Evolutionary conservation across 2,113 vertebrate genomes (phyloP).

Genomic region (Zapus hudsonius): DNA sequence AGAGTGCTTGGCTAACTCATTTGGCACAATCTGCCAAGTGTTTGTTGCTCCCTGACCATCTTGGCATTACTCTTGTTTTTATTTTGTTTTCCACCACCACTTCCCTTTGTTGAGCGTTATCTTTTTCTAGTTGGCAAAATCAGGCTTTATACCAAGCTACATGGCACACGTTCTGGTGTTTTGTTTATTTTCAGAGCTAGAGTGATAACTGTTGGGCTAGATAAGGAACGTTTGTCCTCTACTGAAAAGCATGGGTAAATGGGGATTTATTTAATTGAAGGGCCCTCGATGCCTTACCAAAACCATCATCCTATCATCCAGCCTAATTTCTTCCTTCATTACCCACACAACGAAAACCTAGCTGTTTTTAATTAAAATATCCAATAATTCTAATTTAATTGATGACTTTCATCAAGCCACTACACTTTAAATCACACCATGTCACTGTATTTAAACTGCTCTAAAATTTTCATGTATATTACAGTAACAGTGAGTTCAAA

Average conservation of each 20-base stretch:
- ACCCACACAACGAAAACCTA: not conserved
- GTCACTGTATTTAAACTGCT: slow-evolving; percentile 41
- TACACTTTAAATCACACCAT: slow-evolving; percentile 24
- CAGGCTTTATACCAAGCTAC: not conserved
- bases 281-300: not conserved
- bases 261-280: slow-evolving; percentile 53
- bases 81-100: not conserved
- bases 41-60: slow-evolving; percentile 23
- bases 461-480: slow-evolving; percentile 40
- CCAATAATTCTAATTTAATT: slow-evolving; percentile 5
- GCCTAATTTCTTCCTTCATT: slow-evolving; percentile 57
- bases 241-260: slow-evolving; percentile 40
- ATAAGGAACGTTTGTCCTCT: slow-evolving; percentile 26
- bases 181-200: not conserved
- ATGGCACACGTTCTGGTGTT: not conserved
- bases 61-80: not conserved
- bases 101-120: slow-evolving; percentile 40
- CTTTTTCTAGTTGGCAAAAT: slow-evolving; percentile 6
- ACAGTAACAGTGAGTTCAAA: slow-evolving; percentile 10
- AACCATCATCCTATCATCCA: slow-evolving; percentile 23
- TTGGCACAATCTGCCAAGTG: slow-evolving; percentile 1
- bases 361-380: slow-evolving; percentile 53
- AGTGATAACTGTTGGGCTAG: not conserved
- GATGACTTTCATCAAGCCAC: slow-evolving; percentile 20
- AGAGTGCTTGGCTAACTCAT: not conserved